Evolutionary conservation across 2,888 invertebrate species (phyloP), one percentile per base, ranked within the genome.

Genomic region (Polia nebulosa): DNA sequence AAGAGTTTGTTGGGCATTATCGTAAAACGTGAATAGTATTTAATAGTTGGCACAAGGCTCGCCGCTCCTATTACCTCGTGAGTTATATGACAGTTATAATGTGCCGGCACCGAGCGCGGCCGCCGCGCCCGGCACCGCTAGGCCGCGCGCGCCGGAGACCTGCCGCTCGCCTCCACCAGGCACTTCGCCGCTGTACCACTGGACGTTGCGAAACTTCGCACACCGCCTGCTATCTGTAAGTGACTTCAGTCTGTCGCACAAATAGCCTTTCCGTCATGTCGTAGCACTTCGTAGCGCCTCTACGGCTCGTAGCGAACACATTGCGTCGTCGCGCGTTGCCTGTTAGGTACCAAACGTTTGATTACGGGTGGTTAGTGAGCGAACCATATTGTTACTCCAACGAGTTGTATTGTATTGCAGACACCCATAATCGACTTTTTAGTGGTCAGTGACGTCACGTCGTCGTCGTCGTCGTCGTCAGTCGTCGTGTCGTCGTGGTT

Each of bases 11-110:
- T 90, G 93, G 92, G 92, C 92, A 94, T 94, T 93, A 94, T 93
- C 94, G 93, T 94, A 91, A 95, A 94, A 94, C 88, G 90, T 91
- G 91, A 92, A 91, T 92, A 91, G 92, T 92, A 91, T 93, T 94
- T 94, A 94, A 94, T 94, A 93, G 94, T 93, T 92, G 90, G 92
- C 92, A 91, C 89, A 93, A 93, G 92, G 90, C 90, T 88, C 87
- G 94, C 93, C 94, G 94, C 94, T 85, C 92, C 94, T 93, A 94
- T 95, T 94, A 94, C 87, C 85, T 80, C 68, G 71, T 92, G 93
- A 95, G 93, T 95, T 94, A 95, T 95, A 88, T 87, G 95, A 94
- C 95, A 92, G 91, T 89, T 89, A 88, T 88, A 87, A 89, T 88
- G 89, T 80, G 88, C 82, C 83, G 83, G 77, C 78, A 75, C 60